Evolutionary conservation across 2,797 vertebrate species (phyloP), one percentile per base, ranked within the genome.

Genomic region (Myotis findleyi): DNA sequence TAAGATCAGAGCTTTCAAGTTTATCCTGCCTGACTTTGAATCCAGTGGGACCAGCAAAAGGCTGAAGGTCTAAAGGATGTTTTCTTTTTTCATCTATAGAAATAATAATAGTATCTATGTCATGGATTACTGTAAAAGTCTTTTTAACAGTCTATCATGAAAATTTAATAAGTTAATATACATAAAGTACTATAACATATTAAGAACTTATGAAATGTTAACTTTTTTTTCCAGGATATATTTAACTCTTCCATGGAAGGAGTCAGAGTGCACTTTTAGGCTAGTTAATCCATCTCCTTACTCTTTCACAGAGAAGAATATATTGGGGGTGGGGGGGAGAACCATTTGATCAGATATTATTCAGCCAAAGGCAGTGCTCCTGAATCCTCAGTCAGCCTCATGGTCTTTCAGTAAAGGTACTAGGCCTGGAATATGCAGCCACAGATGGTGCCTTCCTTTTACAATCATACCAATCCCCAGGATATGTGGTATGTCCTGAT

Each of bases 401-500:
- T 23, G 18, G 4, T 83, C 33, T 76, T 87, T 62, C 41, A 66
- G 51, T 84, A 69, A 80, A 89, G 17, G 17, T 11, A 0, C 21
- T 38, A 51, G 13, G 17, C 23, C 20, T 76, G n/a, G 12, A 73
- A 33, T 44, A 38, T 33, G 41, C 7, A 16, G 25, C 38, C 57
- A 10, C n/a, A 41, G 44, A 87, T 95, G 88, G 44, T 3, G 6
- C 38, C 76, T 64, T 69, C 62, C 33, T 57, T 64, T 51, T 47
- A 51, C 0, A 95, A 96, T 57, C 53, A 90, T n/a, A 92, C 88
- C 2, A 51, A 16, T 18, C 12, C 44, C 9, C 89, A 92, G 53
- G 90, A 93, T 8, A 20, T 79, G 21, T 95, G 55, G 91, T 97
- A 97, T 53, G 1, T 95, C 41, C 51, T 97, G 51, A 81, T 7